These are phyloP conservation scores for Cancer borealis DNA, from an alignment of 2,888 invertebrate species.

Conservation along the genomic window DNA sequence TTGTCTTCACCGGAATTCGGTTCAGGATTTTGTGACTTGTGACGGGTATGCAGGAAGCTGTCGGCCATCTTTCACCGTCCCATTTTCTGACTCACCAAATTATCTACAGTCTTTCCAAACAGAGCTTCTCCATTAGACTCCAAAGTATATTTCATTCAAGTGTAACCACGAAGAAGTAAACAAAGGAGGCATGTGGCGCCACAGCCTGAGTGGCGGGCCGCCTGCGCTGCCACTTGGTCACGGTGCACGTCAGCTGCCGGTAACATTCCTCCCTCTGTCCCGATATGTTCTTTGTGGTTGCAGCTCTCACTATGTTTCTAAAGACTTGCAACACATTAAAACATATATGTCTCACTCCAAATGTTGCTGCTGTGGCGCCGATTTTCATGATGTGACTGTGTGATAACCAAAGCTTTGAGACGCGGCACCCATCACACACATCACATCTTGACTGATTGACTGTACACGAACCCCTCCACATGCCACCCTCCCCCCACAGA, in stretches of 20 bases:
- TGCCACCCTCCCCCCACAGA: slow-evolving; percentile 3
- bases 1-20: slow-evolving; percentile 69
- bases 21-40: slow-evolving; percentile 63
- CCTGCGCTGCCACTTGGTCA: background rate
- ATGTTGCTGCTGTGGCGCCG: background rate
- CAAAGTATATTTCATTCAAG: slow-evolving; percentile 3
- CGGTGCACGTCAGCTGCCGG: slow-evolving; percentile 50
- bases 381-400: background rate
- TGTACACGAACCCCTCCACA: background rate
- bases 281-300: slow-evolving; percentile 9
- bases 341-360: background rate
- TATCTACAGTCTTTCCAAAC: slow-evolving; percentile 7
- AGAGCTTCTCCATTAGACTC: slow-evolving; percentile 28
- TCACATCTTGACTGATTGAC: background rate
- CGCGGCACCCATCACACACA: background rate
- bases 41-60: slow-evolving; percentile 61
- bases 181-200: slow-evolving; percentile 32
- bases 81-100: slow-evolving; percentile 46
- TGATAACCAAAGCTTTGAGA: background rate
- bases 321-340: background rate
- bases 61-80: slow-evolving; percentile 47
- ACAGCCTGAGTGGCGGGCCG: slow-evolving; percentile 18
- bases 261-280: slow-evolving; percentile 45
- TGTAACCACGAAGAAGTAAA: slow-evolving; percentile 26
- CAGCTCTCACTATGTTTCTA: background rate